Conservation (phyloP, 2,888 invertebrate genomes). For the Amiota communis region DNA sequence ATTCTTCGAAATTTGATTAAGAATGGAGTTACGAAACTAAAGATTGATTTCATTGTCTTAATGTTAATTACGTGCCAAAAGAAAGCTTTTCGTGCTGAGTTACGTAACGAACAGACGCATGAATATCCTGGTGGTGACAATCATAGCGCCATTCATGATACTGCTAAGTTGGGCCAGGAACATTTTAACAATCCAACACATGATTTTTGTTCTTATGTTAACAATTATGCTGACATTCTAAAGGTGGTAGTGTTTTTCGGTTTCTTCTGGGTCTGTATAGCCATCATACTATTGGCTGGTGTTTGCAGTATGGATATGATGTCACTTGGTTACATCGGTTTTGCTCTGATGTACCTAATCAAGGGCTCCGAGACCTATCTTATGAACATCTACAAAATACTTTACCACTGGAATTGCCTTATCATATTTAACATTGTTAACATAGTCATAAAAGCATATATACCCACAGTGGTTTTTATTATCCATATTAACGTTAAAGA, state of each 20-base stretch:
- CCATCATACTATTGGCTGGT: constrained; percentile 97
- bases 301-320: constrained; percentile 94
- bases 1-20: constrained; percentile 83
- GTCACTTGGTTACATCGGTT: constrained; percentile 95
- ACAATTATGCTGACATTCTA: constrained; percentile 92
- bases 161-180: constrained; percentile 78
- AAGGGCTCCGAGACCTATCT: constrained; percentile 97
- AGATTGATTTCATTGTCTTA: constrained; percentile 93
- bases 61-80: constrained; percentile 88
- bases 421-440: constrained; percentile 92
- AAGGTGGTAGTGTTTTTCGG: constrained; percentile 90
- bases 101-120: constrained; percentile 69
- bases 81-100: constrained; percentile 87
- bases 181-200: constrained; percentile 87
- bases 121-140: constrained; percentile 83
- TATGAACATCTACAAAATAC: constrained; percentile 86
- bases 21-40: constrained; percentile 84
- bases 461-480: constrained; percentile 91
- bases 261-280: constrained; percentile 95
- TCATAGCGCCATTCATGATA: constrained; percentile 79
- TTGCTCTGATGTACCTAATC: constrained; percentile 97
- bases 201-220: constrained; percentile 85
- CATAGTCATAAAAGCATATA: constrained; percentile 87
- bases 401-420: constrained; percentile 90
- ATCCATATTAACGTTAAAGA: constrained; percentile 71